Percentiles rank a stretch among this genome's conserved stretches.
phyloP scores from a whole-genome alignment of 2,113 vertebrate genomes.

The Gorsachius goisagi region DNA sequence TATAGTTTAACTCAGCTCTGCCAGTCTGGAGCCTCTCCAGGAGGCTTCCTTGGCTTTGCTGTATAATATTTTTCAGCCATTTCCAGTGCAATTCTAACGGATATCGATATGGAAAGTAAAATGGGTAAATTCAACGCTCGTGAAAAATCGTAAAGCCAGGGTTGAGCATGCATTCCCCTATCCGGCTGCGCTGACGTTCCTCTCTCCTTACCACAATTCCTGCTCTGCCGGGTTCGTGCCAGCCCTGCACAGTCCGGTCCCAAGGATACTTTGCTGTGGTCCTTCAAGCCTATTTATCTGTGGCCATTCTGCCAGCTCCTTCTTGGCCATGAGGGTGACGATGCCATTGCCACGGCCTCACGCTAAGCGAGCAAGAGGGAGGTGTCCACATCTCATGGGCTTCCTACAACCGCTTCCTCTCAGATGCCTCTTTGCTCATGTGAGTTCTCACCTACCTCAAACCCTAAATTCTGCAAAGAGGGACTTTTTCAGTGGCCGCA shows the following conservation, averaged over 20 bases:
- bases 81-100: slow-evolving; percentile 21
- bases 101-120: not conserved
- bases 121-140: not conserved
- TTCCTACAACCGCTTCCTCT: not conserved
- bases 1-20: not conserved
- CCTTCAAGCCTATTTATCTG: not conserved
- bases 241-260: not conserved
- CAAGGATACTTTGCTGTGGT: not conserved
- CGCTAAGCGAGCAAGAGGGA: not conserved
- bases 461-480: not conserved
- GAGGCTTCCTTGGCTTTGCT: slow-evolving; percentile 15
- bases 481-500: not conserved
- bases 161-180: rapidly evolving
- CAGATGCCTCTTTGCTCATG: not conserved
- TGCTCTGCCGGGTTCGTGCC: not conserved
- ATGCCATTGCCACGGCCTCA: not conserved
- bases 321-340: not conserved
- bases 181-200: not conserved
- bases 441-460: not conserved
- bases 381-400: not conserved
- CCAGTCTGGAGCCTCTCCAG: slow-evolving; percentile 16
- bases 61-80: not conserved
- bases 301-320: not conserved
- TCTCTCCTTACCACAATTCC: not conserved
- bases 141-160: not conserved